phyloP scores from a whole-genome alignment of 2,113 vertebrate genomes.

The Amblyopsis rosae region DNA sequence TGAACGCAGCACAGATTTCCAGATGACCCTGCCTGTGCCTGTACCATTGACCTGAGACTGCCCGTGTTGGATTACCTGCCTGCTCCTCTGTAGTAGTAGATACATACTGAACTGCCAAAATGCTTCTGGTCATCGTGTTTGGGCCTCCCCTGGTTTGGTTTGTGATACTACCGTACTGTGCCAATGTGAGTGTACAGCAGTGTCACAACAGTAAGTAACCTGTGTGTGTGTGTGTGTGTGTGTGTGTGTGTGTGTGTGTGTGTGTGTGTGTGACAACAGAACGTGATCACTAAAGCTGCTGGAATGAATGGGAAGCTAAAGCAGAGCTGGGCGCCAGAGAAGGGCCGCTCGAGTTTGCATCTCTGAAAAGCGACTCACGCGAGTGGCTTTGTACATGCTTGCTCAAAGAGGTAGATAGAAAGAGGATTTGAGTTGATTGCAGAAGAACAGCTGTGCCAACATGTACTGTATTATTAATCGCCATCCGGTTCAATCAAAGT shows the following conservation, averaged over 20 bases:
- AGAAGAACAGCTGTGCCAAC: conserved; percentile 1
- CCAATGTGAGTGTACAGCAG: too few relatives aligned
- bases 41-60: too few relatives aligned
- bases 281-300: conserved; percentile 27
- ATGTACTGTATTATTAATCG: conserved; percentile 57
- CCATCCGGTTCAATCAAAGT: conserved; percentile 66
- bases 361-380: background rate
- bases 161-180: too few relatives aligned
- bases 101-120: too few relatives aligned
- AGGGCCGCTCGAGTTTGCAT: background rate
- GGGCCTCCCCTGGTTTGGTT: too few relatives aligned
- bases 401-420: background rate
- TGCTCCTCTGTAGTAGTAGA: too few relatives aligned
- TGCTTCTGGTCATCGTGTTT: too few relatives aligned
- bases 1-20: too few relatives aligned
- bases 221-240: too few relatives aligned
- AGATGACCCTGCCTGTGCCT: too few relatives aligned
- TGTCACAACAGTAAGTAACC: background rate
- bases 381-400: background rate
- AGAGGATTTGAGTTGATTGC: conserved; percentile 56
- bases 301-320: conserved; percentile 14
- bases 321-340: conserved; percentile 27
- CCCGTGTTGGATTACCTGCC: too few relatives aligned
- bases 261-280: conserved; percentile 32
- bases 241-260: too few relatives aligned